Conservation (phyloP, 2,113 vertebrate species). For the Clupea harengus region DNA sequence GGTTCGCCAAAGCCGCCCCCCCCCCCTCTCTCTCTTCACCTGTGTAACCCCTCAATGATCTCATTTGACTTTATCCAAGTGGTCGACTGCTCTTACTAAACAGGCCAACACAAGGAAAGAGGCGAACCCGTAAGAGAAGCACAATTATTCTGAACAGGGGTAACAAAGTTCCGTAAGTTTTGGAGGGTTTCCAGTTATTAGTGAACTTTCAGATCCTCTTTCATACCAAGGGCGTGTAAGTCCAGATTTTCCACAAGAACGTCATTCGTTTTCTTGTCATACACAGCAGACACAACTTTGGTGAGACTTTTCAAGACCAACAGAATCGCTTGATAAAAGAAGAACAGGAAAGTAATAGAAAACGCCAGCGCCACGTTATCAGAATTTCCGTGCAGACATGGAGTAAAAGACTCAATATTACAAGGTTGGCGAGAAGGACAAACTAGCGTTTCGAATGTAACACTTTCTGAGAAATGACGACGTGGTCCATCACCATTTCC, state of each 20-base stretch:
- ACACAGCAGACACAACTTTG: not conserved
- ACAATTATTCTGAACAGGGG: not conserved
- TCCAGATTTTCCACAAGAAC: not conserved
- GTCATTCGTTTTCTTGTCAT: not conserved
- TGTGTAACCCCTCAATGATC: not conserved
- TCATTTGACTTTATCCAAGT: not conserved
- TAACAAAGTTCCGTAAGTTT: not conserved
- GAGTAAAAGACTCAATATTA: not conserved
- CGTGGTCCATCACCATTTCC: not conserved
- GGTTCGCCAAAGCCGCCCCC: not conserved
- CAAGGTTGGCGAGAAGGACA: not conserved
- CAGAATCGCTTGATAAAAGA: not conserved
- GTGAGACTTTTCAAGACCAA: not conserved
- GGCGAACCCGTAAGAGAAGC: not conserved
- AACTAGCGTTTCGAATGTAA: not conserved
- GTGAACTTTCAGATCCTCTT: constrained; percentile 14
- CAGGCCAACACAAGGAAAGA: not conserved
- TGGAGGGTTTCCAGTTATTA: not conserved
- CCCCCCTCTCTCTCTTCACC: not conserved
- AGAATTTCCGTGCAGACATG: not conserved
- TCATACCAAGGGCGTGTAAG: not conserved
- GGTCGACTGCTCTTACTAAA: not conserved
- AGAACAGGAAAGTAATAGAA: not conserved
- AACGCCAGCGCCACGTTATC: constrained; percentile 35
- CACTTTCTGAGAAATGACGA: not conserved